Base-by-base conservation (phyloP, 2,888 invertebrate genomes). In the Blastobasis adustella region DNA sequence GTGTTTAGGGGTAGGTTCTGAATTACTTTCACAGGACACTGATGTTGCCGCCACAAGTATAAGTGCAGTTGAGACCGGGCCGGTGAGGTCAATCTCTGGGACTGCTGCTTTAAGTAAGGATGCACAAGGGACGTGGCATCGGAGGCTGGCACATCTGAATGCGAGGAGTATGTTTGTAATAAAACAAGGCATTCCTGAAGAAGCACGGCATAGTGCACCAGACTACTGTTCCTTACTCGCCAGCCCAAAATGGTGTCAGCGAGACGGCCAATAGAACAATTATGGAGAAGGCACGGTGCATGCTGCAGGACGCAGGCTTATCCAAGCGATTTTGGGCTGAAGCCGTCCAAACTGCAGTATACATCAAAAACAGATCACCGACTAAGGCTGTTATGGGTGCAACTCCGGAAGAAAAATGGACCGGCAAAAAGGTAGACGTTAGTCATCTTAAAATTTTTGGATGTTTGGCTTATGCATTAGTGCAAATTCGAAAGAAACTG, bases 261-360 rank as follows among this genome's bases (percentile, higher is more conserved):
- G 50, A 54, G 36, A 43, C n/a, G n/a, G 48, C n/a, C n/a, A n/a
- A n/a, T n/a, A n/a, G n/a, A n/a, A n/a, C n/a, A n/a, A n/a, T n/a
- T n/a, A 42, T 48, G 46, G 2, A 54, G 51, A 1, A 44, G 10
- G 44, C 9, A 40, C 40, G 40, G 9, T 40, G 40, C 9, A 40
- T 62, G 52, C 49, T 61, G 10, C 50, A 51, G 23, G 55, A 58
- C 6, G 54, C 57, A 8, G 51, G 53, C 8, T 40, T 58, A 36
- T 23, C 53, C 8, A 41, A 58, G 8, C n/a, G 44, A 36, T 60
- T 46, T 38, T 62, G 58, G 60, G 59, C 58, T 6, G 58, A 58
- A 49, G 61, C 60, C 3, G 54, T 55, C 1, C 51, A 56, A 7
- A 57, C 58, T 36, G 58, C 56, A 6, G 51, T 54, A 1, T 58